Evolutionary conservation across 2,888 invertebrate genomes (phyloP).

Genomic region (Himalopsyche japonica): DNA sequence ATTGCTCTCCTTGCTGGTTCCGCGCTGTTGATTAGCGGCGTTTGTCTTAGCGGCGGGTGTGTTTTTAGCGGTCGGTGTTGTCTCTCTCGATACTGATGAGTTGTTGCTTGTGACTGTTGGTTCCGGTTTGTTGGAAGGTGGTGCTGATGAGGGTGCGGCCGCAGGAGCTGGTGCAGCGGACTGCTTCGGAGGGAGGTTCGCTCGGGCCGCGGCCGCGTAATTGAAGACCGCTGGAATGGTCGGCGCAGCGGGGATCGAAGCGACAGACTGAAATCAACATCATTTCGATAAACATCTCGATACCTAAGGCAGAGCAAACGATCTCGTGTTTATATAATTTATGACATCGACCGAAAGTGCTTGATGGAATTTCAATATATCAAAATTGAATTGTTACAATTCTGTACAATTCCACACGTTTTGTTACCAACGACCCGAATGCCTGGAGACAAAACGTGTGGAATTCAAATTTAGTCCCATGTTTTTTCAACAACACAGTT

Average conservation of each 20-base stretch:
- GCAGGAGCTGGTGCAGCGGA: not conserved
- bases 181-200: conserved; percentile 32
- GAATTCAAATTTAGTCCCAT: too few relatives aligned
- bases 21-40: not conserved
- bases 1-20: not conserved
- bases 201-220: conserved; percentile 36
- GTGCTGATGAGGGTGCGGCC: not conserved
- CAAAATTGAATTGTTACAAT: too few relatives aligned
- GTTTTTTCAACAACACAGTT: too few relatives aligned
- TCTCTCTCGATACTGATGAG: not conserved
- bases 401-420: too few relatives aligned
- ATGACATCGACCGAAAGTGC: too few relatives aligned
- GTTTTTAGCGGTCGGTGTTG: not conserved
- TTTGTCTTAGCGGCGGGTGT: not conserved
- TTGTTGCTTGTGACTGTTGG: not conserved
- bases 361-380: too few relatives aligned
- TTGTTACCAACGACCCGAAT: too few relatives aligned
- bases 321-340: too few relatives aligned
- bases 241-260: conserved; percentile 22
- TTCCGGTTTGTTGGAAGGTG: not conserved
- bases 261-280: not conserved
- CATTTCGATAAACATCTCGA: not conserved
- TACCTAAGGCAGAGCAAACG: too few relatives aligned
- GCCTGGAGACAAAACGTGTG: too few relatives aligned
- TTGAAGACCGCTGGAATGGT: conserved; percentile 36